A percentile compares a stretch with the other conserved stretches of the same genome.
These are phyloP conservation scores for Anolis sagrei DNA, from an alignment of 2,113 vertebrate species.

Conservation along the genomic window DNA sequence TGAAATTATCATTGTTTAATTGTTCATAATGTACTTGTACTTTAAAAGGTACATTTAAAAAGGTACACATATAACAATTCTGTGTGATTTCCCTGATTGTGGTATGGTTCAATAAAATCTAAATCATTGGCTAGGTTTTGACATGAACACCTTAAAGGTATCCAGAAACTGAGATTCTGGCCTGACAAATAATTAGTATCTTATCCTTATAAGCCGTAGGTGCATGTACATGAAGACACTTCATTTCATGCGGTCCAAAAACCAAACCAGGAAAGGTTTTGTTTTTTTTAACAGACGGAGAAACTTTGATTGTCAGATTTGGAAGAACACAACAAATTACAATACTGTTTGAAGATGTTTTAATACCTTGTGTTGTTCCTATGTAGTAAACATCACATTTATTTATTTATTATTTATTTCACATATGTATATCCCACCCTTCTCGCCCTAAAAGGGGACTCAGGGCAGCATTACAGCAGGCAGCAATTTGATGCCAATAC, in stretches of 20 bases:
- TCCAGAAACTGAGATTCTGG: neutral
- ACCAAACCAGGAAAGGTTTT: neutral
- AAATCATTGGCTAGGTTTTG: too few relatives aligned
- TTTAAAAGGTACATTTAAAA: too few relatives aligned
- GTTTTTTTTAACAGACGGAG: too few relatives aligned
- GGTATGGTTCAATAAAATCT: neutral
- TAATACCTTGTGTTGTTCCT: too few relatives aligned
- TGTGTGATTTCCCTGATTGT: neutral
- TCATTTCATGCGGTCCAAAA: neutral
- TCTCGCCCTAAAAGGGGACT: too few relatives aligned
- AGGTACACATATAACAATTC: too few relatives aligned
- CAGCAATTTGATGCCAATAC: too few relatives aligned
- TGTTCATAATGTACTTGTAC: neutral
- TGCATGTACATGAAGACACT: neutral
- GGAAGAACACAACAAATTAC: neutral
- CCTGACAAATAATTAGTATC: neutral
- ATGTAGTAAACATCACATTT: too few relatives aligned
- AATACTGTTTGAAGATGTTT: neutral
- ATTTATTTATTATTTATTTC: too few relatives aligned
- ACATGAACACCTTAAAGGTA: neutral
- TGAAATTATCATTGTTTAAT: neutral
- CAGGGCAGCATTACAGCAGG: too few relatives aligned
- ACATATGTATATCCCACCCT: too few relatives aligned
- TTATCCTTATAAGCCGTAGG: neutral
- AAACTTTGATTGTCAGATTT: neutral